Percentiles rank a stretch among this genome's conserved stretches.
These are phyloP conservation scores for Ranitomeya imitator DNA, from an alignment of 2,113 vertebrate species.

Conservation along the genomic window DNA sequence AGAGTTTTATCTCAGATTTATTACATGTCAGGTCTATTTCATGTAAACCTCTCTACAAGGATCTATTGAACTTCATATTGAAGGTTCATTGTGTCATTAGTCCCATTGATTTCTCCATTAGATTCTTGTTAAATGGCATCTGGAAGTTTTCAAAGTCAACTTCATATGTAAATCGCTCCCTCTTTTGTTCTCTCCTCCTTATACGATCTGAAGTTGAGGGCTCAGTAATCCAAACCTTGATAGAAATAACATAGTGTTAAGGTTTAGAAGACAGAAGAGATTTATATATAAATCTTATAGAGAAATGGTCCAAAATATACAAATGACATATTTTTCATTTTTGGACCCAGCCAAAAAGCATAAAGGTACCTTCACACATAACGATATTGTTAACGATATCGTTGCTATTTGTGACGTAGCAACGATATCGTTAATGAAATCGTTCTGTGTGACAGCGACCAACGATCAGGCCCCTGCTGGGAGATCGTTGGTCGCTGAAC, in stretches of 20 bases:
- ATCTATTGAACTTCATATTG: not conserved
- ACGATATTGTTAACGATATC: no score
- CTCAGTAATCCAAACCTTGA: constrained; percentile 80
- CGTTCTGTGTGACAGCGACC: no score
- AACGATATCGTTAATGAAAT: no score
- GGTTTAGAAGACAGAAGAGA: not conserved
- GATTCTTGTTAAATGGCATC: constrained; percentile 79
- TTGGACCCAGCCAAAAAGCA: no score
- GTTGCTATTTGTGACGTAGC: no score
- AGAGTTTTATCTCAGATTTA: not conserved
- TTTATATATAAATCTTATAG: no score
- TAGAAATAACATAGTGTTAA: not conserved
- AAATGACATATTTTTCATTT: no score
- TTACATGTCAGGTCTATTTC: not conserved
- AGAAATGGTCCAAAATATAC: not conserved
- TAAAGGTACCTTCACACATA: no score
- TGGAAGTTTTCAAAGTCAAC: constrained; percentile 78
- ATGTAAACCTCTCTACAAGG: not conserved
- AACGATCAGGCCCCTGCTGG: no score
- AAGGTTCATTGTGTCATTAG: constrained; percentile 27
- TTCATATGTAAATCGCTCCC: constrained; percentile 66
- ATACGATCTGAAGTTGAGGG: constrained; percentile 75
- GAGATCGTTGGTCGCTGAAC: no score
- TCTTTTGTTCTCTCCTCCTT: constrained; percentile 72
- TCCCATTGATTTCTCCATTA: constrained; percentile 66